phyloP scores from a whole-genome alignment of 2,797 vertebrate genomes.

The Myotis planiceps region DNA sequence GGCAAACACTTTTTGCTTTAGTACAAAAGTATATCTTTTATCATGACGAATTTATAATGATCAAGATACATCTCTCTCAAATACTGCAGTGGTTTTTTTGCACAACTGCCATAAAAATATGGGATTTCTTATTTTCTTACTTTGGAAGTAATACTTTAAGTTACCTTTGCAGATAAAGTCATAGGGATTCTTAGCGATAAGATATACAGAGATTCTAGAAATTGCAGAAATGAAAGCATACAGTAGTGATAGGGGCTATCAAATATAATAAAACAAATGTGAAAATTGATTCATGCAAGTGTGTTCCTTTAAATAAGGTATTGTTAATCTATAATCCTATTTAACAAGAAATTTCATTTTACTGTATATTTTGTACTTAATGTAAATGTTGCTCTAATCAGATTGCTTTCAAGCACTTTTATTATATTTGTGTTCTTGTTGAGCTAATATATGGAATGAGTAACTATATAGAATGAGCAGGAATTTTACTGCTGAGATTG shows the following conservation, averaged over 20 bases:
- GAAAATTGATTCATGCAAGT: constrained; percentile 57
- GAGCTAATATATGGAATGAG: constrained; percentile 65
- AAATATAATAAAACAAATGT: constrained; percentile 57
- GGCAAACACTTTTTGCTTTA: constrained; percentile 56
- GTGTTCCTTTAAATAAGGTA: constrained; percentile 76
- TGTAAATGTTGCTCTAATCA: constrained; percentile 82
- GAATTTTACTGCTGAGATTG: constrained; percentile 58
- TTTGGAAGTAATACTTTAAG: constrained; percentile 11
- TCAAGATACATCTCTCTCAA: constrained; percentile 10
- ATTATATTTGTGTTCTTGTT: constrained; percentile 76
- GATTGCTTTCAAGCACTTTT: constrained; percentile 77
- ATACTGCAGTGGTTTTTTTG: not conserved
- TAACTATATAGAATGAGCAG: not conserved
- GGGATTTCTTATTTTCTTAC: not conserved
- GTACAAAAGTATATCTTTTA: constrained; percentile 34
- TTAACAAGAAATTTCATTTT: constrained; percentile 84
- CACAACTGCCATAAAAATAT: not conserved
- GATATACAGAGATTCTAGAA: not conserved
- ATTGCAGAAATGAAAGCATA: constrained; percentile 34
- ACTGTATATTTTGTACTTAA: constrained; percentile 88
- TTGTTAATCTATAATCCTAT: constrained; percentile 81
- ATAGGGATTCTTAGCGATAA: not conserved
- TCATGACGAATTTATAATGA: constrained; percentile 19
- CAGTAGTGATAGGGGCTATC: not conserved
- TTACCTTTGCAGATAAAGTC: not conserved